phyloP scores from a whole-genome alignment of 2,888 invertebrate genomes.

The Yponomeuta cagnagella region DNA sequence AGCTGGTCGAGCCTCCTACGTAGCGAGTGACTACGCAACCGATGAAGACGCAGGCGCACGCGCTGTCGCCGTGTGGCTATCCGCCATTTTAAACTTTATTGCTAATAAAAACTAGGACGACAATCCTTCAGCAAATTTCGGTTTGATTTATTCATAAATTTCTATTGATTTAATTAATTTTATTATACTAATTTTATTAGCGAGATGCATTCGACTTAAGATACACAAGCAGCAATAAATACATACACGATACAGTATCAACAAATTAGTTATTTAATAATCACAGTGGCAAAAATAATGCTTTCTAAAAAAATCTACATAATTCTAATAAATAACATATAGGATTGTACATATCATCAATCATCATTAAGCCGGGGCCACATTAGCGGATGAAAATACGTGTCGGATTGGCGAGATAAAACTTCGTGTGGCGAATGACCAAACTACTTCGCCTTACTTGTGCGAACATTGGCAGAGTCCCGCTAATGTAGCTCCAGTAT shows the following conservation, averaged over 20 bases:
- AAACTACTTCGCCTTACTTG: too few species aligned
- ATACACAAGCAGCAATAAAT: not conserved
- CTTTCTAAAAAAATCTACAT: slow-evolving; percentile 3
- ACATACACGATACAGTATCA: not conserved
- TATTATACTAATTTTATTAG: too few species aligned
- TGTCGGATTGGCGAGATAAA: too few species aligned
- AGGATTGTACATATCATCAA: slow-evolving; percentile 2
- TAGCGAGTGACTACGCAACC: slow-evolving; percentile 62
- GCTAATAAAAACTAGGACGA: not conserved
- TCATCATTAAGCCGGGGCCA: not conserved
- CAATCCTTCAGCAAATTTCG: not conserved
- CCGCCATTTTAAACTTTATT: slow-evolving; percentile 51
- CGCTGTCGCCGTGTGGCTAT: slow-evolving; percentile 78
- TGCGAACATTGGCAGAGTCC: too few species aligned
- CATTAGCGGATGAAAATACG: too few species aligned
- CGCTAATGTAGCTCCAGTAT: too few species aligned
- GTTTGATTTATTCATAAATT: too few species aligned
- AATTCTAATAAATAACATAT: slow-evolving; percentile 11
- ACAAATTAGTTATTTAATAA: slow-evolving; percentile 10
- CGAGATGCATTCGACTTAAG: not conserved
- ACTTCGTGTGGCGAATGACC: too few species aligned
- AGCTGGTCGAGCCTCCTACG: slow-evolving; percentile 85
- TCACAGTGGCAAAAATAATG: slow-evolving; percentile 12
- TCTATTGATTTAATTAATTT: too few species aligned
- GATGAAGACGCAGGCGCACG: slow-evolving; percentile 83